Percentiles rank a stretch among this genome's conserved stretches.
phyloP scores from a whole-genome alignment of 2,797 vertebrate species.

The Tinamus major region DNA sequence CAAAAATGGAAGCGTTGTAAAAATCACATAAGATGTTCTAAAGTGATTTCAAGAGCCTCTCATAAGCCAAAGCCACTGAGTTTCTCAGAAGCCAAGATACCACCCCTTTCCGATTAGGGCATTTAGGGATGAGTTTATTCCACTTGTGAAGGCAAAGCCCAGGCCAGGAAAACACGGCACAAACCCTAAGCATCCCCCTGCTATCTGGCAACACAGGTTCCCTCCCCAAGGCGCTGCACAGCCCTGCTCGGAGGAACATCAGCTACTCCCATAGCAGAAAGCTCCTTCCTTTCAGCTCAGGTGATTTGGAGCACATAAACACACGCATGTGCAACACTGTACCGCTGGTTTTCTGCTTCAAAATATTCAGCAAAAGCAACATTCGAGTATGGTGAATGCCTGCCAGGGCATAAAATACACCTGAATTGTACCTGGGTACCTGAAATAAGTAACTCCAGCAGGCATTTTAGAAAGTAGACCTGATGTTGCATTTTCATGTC shows the following conservation, averaged over 20 bases:
- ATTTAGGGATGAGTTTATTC: background rate
- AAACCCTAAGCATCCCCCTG: background rate
- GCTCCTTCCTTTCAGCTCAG: background rate
- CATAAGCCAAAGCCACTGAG: background rate
- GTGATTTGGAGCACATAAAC: conserved; percentile 12
- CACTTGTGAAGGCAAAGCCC: background rate
- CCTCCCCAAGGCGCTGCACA: accelerated
- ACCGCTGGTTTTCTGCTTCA: background rate
- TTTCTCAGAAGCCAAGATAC: background rate
- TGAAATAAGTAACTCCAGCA: background rate
- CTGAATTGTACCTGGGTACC: background rate
- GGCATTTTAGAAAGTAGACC: background rate
- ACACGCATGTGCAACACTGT: background rate
- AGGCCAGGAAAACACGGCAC: background rate
- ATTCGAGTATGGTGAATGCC: background rate
- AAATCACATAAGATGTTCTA: background rate
- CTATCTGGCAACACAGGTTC: background rate
- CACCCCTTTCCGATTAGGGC: background rate
- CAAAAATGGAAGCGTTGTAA: background rate
- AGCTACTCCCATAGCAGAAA: background rate
- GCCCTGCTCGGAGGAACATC: background rate
- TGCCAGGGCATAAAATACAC: background rate
- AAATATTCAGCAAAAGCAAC: conserved; percentile 2
- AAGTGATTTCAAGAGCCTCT: background rate
- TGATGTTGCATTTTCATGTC: background rate